A percentile compares a stretch with the other conserved stretches of the same genome.
Conservation (phyloP, 1,140 invertebrate species). For the Drosophila miranda region DNA sequence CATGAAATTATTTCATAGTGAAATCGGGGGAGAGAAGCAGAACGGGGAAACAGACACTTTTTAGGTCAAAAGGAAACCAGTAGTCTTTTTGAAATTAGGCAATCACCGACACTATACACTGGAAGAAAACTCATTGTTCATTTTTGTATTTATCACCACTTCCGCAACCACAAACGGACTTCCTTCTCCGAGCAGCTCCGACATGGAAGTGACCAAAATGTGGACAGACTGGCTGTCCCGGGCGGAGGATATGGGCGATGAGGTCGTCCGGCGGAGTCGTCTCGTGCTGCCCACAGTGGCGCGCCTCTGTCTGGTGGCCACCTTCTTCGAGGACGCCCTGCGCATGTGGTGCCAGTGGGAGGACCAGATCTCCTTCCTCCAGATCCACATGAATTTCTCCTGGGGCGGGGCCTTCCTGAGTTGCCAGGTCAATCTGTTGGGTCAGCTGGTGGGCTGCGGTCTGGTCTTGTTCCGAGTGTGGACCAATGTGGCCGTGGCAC, state of each 20-base stretch:
- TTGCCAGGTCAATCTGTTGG: slow-evolving; percentile 16
- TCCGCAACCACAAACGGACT: neutral
- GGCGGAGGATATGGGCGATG: slow-evolving; percentile 18
- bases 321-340: slow-evolving; percentile 39
- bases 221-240: slow-evolving; percentile 1
- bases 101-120: slow-evolving; percentile 6
- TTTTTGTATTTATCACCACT: slow-evolving; percentile 31
- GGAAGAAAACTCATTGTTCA: slow-evolving; percentile 25
- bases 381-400: slow-evolving; percentile 14
- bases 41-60: too few relatives aligned
- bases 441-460: slow-evolving; percentile 29
- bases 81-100: slow-evolving; percentile 1
- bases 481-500: slow-evolving; percentile 27
- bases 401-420: neutral
- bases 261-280: slow-evolving; percentile 21
- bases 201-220: slow-evolving; percentile 8
- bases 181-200: too few relatives aligned
- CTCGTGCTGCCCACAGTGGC: slow-evolving; percentile 29
- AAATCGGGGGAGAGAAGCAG: neutral
- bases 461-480: slow-evolving; percentile 22
- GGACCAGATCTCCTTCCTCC: slow-evolving; percentile 10
- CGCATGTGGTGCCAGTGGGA: slow-evolving; percentile 41
- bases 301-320: slow-evolving; percentile 40
- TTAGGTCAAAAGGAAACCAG: too few relatives aligned
- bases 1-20: neutral